Evolutionary conservation across 2,888 invertebrate genomes (phyloP).

Genomic region (Euphydryas editha): DNA sequence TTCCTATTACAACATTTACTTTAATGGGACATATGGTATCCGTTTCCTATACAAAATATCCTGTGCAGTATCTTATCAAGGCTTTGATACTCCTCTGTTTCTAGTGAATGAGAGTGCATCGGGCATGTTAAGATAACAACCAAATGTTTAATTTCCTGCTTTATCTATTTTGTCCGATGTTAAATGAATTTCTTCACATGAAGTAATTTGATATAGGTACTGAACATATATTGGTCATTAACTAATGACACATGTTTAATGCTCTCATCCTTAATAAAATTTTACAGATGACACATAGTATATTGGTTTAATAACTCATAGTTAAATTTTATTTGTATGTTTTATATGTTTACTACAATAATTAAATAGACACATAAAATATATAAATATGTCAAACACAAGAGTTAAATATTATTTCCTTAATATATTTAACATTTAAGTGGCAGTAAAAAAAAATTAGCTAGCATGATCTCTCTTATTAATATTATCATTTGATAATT

Average conservation of each 20-base stretch:
- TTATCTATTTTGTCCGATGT: constrained; percentile 44
- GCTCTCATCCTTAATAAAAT: neutral
- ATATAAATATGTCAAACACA: too few species aligned
- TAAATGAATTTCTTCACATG: constrained; percentile 29
- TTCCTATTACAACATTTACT: neutral
- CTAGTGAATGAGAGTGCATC: constrained; percentile 28
- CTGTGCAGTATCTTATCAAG: constrained; percentile 45
- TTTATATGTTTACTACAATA: too few species aligned
- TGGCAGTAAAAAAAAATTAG: too few species aligned
- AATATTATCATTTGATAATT: too few species aligned
- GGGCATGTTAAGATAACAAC: constrained; percentile 49
- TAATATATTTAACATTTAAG: too few species aligned
- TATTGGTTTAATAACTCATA: too few species aligned
- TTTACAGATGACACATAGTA: neutral
- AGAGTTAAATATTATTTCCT: too few species aligned
- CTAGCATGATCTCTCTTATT: too few species aligned
- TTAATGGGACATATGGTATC: constrained; percentile 32
- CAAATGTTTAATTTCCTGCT: constrained; percentile 57
- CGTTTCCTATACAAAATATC: constrained; percentile 33
- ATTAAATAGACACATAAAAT: too few species aligned
- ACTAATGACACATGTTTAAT: neutral
- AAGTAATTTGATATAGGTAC: neutral
- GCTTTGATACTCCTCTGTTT: constrained; percentile 39
- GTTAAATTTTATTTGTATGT: too few species aligned
- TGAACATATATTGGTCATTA: neutral